These are phyloP conservation scores for Pogonus chalceus DNA, from an alignment of 1,140 invertebrate genomes.

Conservation along the genomic window DNA sequence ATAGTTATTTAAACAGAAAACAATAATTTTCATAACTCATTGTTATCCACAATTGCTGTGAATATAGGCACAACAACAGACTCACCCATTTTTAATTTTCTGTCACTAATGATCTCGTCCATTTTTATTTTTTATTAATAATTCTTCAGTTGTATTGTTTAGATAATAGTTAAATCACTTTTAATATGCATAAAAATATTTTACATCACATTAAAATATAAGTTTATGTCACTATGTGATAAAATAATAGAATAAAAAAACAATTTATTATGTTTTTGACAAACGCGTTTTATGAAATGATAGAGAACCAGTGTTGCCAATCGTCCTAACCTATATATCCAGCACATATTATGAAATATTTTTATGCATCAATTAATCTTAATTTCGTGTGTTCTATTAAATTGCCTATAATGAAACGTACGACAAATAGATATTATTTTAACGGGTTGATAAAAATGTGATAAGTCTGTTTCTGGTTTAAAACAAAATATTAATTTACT, in stretches of 20 bases:
- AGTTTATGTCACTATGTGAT: too few species aligned
- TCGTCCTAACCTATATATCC: too few species aligned
- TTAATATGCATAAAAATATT: background rate
- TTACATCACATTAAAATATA: too few species aligned
- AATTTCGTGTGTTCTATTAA: conserved; percentile 1
- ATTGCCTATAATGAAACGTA: background rate
- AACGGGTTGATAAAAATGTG: conserved; percentile 1
- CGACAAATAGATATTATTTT: conserved; percentile 6
- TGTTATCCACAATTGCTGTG: background rate
- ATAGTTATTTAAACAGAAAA: too few species aligned
- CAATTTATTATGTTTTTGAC: too few species aligned
- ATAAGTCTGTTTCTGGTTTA: background rate
- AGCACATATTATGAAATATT: background rate
- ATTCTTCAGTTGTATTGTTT: background rate
- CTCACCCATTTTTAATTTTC: background rate
- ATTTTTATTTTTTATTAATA: background rate
- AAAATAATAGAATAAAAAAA: too few species aligned
- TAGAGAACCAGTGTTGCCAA: too few species aligned
- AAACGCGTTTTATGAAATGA: too few species aligned
- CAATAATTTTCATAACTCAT: background rate
- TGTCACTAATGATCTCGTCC: conserved; percentile 5
- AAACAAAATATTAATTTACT: background rate
- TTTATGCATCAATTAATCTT: background rate
- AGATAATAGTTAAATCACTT: background rate
- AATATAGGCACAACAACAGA: background rate